Conservation (phyloP, 2,797 vertebrate species). For the Schizopygopsis malacanthus region DNA sequence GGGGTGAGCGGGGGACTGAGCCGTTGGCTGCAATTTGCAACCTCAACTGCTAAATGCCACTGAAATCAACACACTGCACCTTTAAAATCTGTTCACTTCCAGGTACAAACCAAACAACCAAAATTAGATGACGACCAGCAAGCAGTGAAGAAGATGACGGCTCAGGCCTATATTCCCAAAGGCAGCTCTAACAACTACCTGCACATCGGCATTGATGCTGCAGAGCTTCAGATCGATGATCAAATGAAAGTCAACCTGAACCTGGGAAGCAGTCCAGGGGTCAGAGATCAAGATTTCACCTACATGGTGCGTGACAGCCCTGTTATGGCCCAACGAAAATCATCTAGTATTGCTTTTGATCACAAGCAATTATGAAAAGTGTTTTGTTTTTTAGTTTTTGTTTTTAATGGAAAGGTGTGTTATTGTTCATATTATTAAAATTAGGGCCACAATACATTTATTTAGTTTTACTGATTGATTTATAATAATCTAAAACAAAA, state of each 20-base stretch:
- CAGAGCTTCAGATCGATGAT: slow-evolving; percentile 59
- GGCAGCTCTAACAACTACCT: slow-evolving; percentile 70
- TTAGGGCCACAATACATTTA: no score
- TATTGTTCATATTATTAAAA: no score
- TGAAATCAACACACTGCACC: no score
- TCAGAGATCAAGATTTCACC: slow-evolving; percentile 69
- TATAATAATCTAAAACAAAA: no score
- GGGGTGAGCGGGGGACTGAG: no score
- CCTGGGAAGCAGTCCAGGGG: slow-evolving; percentile 25
- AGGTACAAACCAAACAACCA: slow-evolving; percentile 69
- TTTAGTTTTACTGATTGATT: no score
- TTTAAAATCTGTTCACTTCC: not conserved
- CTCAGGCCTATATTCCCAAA: slow-evolving; percentile 70
- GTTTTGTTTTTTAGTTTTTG: no score
- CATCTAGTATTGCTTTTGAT: not conserved
- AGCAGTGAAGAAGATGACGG: slow-evolving; percentile 65
- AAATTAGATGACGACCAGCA: slow-evolving; percentile 58
- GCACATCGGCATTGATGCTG: slow-evolving; percentile 65
- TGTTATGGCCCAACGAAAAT: not conserved
- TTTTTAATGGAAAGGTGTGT: no score
- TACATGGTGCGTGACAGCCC: slow-evolving; percentile 70
- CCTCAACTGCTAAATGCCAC: no score
- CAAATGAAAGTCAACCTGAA: slow-evolving; percentile 72
- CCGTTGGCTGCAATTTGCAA: no score
- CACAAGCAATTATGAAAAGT: no score